Evolutionary conservation across 2,113 vertebrate species (phyloP), one percentile per base, ranked within the genome.

Genomic region (Tetrax tetrax): DNA sequence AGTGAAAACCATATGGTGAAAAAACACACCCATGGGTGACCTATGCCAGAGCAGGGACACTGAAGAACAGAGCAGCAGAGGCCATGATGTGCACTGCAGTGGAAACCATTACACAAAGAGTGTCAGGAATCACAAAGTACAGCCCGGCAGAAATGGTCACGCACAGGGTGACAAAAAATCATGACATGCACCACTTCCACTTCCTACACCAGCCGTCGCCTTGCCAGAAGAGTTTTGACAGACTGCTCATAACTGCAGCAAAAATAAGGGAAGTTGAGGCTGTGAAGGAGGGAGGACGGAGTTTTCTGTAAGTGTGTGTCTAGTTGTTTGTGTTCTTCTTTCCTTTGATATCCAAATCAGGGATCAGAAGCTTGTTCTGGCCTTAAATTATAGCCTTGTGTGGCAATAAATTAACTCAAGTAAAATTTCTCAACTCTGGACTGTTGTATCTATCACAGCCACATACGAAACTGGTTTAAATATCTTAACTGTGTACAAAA

Each of bases 21-120:
- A 28, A 87, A 59, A 16, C 27, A 75, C 8, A 74, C 3, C 54
- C 3, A 2, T 5, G 54, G n/a, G 31, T 0, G 4, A 71, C 18
- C 6, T 31, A 10, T 10, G 5, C 12, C 38, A 41, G 75, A 37
- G 28, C 1, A 2, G 37, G 41, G 47, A 37, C 50, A 31, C 16
- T 12, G 47, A 31, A 45, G 37, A 75, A 54, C 15, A 69, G 9
- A 70, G 19, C 37, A 72, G 3, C 20, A 45, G 59, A 41, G 33
- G 56, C 47, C 22, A 3, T 17, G 41, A n/a, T 0, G 0, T 20
- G 50, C 29, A 31, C 48, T 1, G 2, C 1, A 4, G 15, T 5
- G 1, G 80, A 57, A 80, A 50, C 28, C 24, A 20, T 14, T 14
- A n/a, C 54, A 56, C 41, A n/a, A 29, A 41, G 35, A 7, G 50